Base-by-base conservation (phyloP, 92 coral and sea anemone species). In the Palythoa caribaeorum region DNA sequence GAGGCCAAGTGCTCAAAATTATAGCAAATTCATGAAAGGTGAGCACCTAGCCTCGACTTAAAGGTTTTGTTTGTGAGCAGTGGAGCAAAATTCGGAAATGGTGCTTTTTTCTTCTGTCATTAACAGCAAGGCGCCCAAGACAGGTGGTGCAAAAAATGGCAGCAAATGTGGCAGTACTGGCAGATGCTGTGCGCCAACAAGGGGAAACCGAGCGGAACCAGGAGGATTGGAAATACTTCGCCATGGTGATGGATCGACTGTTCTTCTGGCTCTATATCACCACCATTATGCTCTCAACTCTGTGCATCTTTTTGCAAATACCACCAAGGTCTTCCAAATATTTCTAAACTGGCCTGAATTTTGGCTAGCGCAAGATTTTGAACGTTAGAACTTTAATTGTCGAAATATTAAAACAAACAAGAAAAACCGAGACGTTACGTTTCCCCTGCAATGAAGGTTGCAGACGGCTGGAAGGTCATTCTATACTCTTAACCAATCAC, bases 211-310 rank as follows among this genome's bases (percentile, higher is more conserved):
- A 95, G 88, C 83, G 89, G 59, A 84, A 96, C 80, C 99, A 96
- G 76, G 96, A 96, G 66, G 96, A 94, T 73, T 95, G 99, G 98
- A 92, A 88, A n/a, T 96, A 92, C 84, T 92, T 96, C 74, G 95
- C 97, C 16, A 92, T 90, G 92, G 98, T 96, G 10, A 80, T 89
- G 38, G 91, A 89, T 71, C 91, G 91, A n/a, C 51, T 89, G 19
- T 89, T 89, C 69, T 89, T 88, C 80, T 52, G 84, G 40, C 68
- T 89, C 12, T 89, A 81, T 9, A 39, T 89, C 10, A 81, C 85
- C 20, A 89, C 91, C 17, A 83, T 89, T 35, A 81, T 81, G 36
- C 60, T 73, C 16, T 89, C 91, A 0, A 83, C 88, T 5, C 47
- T 89, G 10, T 71, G 71, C 4, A 89, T 75, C 79, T 75, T 75